A percentile compares a stretch with the other conserved stretches of the same genome.
Conservation (phyloP, 2,113 vertebrate genomes). For the Irena cyanogastra region DNA sequence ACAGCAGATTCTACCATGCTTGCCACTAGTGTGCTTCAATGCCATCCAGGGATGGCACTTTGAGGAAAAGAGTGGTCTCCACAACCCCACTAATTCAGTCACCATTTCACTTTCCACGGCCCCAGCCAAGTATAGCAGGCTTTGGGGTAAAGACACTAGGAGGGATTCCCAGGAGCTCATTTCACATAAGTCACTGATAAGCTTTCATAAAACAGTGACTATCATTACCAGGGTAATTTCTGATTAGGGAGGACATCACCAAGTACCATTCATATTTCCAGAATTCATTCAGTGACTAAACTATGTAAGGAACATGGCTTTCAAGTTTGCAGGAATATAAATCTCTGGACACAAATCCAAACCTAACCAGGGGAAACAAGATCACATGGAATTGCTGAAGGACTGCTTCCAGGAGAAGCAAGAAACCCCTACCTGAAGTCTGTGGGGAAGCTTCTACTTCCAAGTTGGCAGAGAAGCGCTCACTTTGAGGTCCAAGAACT, state of each 20-base stretch:
- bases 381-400: neutral
- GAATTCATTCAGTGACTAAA: neutral
- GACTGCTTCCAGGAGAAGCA: neutral
- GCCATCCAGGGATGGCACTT: neutral
- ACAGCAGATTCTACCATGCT: neutral
- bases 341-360: neutral
- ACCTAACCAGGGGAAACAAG: neutral
- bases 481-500: constrained; percentile 84
- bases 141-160: neutral
- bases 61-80: neutral
- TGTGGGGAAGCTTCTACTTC: constrained; percentile 92
- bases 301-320: neutral
- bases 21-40: neutral
- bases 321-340: neutral
- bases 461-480: constrained; percentile 85
- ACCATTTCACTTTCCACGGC: neutral
- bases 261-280: neutral
- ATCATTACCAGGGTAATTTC: neutral
- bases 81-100: neutral
- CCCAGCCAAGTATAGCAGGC: neutral
- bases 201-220: neutral
- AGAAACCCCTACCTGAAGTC: constrained; percentile 77
- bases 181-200: neutral
- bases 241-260: neutral
- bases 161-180: neutral